Evolutionary conservation across 2,113 vertebrate genomes (phyloP).

Genomic region (Forbesichthys papilliferus): DNA sequence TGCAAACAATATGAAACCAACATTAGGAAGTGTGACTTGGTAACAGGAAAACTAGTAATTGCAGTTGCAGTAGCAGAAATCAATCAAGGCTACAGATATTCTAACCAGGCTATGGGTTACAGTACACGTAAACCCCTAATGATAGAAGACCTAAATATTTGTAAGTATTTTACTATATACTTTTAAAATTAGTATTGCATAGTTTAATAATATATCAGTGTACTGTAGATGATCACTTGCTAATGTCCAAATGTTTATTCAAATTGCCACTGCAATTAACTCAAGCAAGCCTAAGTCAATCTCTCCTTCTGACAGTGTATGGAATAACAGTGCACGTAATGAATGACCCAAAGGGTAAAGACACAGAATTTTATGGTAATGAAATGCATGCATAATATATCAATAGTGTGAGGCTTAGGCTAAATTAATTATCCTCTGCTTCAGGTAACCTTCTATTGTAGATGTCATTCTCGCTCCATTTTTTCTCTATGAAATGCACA

Average conservation of each 20-base stretch:
- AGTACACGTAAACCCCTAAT: no score
- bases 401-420: slow-evolving; percentile 8
- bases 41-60: background rate
- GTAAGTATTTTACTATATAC: no score
- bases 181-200: no score
- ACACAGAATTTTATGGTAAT: slow-evolving; percentile 49
- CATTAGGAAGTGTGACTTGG: background rate
- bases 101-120: no score
- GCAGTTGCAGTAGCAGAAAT: no score
- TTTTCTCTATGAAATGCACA: slow-evolving; percentile 27
- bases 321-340: slow-evolving; percentile 10
- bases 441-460: slow-evolving; percentile 35
- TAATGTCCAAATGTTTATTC: no score
- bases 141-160: no score
- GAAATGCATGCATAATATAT: slow-evolving; percentile 36
- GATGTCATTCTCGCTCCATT: slow-evolving; percentile 20
- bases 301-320: slow-evolving; percentile 28
- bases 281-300: background rate
- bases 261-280: slow-evolving; percentile 30
- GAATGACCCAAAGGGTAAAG: slow-evolving; percentile 39
- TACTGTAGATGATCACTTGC: no score
- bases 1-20: slow-evolving; percentile 12
- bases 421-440: slow-evolving; percentile 46
- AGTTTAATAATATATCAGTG: no score
- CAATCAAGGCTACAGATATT: no score